Conservation (phyloP, 2,888 invertebrate species). For the Orchestes rusci region DNA sequence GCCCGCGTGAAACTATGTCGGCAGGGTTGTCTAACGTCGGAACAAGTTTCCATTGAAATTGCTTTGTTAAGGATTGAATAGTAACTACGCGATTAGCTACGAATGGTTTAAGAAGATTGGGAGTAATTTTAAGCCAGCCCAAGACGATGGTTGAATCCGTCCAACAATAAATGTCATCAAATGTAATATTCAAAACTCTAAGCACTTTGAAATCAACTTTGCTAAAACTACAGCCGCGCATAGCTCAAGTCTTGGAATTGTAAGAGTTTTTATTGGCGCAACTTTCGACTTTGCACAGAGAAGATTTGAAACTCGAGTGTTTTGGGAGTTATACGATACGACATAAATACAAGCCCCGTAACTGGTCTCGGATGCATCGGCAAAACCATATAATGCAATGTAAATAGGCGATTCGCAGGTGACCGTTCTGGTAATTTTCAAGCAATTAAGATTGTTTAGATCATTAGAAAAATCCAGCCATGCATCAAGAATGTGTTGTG, state of each 20-base stretch:
- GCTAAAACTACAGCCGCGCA: conserved; percentile 18
- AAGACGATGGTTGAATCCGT: conserved; percentile 19
- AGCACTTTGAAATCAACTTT: conserved; percentile 7
- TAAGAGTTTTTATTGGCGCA: conserved; percentile 16
- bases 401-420: not conserved
- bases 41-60: conserved; percentile 14
- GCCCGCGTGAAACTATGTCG: conserved; percentile 14
- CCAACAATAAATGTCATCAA: conserved; percentile 14
- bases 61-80: conserved; percentile 15
- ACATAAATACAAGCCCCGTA: conserved; percentile 15
- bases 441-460: not conserved
- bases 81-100: conserved; percentile 16
- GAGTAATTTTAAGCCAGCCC: conserved; percentile 12
- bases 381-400: conserved; percentile 18
- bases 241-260: conserved; percentile 20
- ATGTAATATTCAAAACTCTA: conserved; percentile 3
- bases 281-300: conserved; percentile 20
- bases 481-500: not conserved
- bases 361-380: conserved; percentile 5
- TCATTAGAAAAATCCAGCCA: not conserved
- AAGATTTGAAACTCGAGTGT: conserved; percentile 6
- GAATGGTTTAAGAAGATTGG: conserved; percentile 18
- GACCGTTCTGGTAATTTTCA: conserved; percentile 1
- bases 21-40: conserved; percentile 18
- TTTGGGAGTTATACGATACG: conserved; percentile 3